These are phyloP conservation scores for Tenthredo amoena DNA, from an alignment of 2,888 invertebrate species.

Conservation along the genomic window DNA sequence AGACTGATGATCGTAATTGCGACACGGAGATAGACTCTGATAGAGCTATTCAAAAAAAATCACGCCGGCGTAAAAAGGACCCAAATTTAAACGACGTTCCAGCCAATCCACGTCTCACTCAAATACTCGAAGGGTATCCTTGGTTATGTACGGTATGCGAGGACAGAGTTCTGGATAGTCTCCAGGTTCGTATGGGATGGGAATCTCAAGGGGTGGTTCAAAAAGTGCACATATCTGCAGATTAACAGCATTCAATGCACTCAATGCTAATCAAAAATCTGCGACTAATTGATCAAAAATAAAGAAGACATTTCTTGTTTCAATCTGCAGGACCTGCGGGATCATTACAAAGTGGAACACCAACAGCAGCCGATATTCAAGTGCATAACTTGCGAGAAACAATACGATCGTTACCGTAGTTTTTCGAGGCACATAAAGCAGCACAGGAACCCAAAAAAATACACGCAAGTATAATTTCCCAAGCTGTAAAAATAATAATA, in stretches of 20 bases:
- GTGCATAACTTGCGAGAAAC: constrained; percentile 66
- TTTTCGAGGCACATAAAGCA: constrained; percentile 68
- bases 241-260: not conserved
- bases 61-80: constrained; percentile 5
- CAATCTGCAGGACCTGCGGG: constrained; percentile 58
- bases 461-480: constrained; percentile 62
- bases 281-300: not conserved
- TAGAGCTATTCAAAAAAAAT: not conserved
- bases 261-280: not conserved
- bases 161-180: constrained; percentile 52
- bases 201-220: not conserved
- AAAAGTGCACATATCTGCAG: not conserved
- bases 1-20: not conserved
- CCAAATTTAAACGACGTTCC: constrained; percentile 46
- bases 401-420: constrained; percentile 66
- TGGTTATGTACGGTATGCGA: constrained; percentile 65
- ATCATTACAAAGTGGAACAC: constrained; percentile 64
- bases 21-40: not conserved
- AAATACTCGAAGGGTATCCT: constrained; percentile 64
- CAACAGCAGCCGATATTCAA: constrained; percentile 65
- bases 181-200: constrained; percentile 32
- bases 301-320: constrained; percentile 14
- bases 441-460: constrained; percentile 65
- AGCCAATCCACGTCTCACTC: constrained; percentile 56
- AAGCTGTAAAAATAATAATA: not conserved